Conservation (phyloP, 2,113 vertebrate genomes). For the Vimba vimba region DNA sequence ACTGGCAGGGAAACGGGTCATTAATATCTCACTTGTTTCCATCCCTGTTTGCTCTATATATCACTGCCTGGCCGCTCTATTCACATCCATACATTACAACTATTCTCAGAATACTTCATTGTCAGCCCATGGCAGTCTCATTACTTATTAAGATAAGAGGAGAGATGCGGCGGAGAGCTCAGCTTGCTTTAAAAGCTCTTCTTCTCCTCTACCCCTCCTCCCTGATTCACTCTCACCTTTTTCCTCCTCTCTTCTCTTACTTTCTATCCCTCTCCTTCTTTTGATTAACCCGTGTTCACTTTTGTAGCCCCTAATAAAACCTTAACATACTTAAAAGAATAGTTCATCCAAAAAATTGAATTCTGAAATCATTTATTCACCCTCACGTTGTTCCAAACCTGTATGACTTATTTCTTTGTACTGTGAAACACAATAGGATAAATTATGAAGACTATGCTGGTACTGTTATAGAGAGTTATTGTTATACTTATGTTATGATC, state of each 20-base stretch:
- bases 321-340: constrained; percentile 48
- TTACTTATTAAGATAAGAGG: constrained; percentile 99
- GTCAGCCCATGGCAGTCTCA: constrained; percentile 98
- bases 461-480: neutral
- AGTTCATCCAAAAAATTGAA: neutral
- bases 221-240: constrained; percentile 51
- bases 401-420: neutral
- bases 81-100: constrained; percentile 99
- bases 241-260: constrained; percentile 36
- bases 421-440: neutral
- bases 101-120: constrained; percentile 99
- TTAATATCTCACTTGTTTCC: constrained; percentile 99
- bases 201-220: constrained; percentile 36
- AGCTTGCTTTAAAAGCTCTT: constrained; percentile 78
- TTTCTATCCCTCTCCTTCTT: neutral
- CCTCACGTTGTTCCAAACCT: neutral
- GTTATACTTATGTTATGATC: neutral
- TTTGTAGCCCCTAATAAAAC: constrained; percentile 15
- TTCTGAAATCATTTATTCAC: neutral
- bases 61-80: constrained; percentile 94
- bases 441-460: neutral
- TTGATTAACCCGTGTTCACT: constrained; percentile 55
- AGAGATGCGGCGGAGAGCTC: constrained; percentile 84
- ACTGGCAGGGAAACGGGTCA: constrained; percentile 79
- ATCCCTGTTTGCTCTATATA: constrained; percentile 90